Conservation (phyloP, 2,113 vertebrate genomes). For the Paradoxurus hermaphroditus region DNA sequence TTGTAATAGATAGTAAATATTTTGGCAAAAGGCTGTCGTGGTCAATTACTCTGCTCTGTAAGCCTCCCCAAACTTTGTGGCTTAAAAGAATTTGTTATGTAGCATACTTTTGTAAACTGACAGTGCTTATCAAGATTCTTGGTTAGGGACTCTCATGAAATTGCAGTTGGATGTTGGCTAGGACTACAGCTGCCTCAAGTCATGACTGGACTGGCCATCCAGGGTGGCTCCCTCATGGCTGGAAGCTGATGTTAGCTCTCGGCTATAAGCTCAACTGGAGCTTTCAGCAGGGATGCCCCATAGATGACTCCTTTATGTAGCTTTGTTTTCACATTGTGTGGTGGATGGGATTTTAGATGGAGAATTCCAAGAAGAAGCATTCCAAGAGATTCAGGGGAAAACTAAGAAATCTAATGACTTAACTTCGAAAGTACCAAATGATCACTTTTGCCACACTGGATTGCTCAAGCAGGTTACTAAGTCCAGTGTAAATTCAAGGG, state of each 20-base stretch:
- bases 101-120: neutral
- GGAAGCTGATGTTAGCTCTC: neutral
- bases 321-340: neutral
- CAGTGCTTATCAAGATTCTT: neutral
- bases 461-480: neutral
- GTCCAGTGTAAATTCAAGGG: neutral
- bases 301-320: neutral
- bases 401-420: neutral
- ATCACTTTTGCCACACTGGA: neutral
- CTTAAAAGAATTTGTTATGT: neutral
- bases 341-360: neutral
- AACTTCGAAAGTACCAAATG: neutral
- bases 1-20: neutral
- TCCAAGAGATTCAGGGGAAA: neutral
- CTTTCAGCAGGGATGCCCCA: neutral
- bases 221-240: neutral
- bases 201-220: neutral
- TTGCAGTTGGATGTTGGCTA: neutral
- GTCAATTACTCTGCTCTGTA: neutral
- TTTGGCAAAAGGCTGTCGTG: neutral
- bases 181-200: neutral
- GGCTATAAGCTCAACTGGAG: neutral
- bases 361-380: neutral
- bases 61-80: neutral
- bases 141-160: neutral